Base-by-base conservation (phyloP, 2,113 vertebrate genomes). In the Onychorhynchus coronatus region DNA sequence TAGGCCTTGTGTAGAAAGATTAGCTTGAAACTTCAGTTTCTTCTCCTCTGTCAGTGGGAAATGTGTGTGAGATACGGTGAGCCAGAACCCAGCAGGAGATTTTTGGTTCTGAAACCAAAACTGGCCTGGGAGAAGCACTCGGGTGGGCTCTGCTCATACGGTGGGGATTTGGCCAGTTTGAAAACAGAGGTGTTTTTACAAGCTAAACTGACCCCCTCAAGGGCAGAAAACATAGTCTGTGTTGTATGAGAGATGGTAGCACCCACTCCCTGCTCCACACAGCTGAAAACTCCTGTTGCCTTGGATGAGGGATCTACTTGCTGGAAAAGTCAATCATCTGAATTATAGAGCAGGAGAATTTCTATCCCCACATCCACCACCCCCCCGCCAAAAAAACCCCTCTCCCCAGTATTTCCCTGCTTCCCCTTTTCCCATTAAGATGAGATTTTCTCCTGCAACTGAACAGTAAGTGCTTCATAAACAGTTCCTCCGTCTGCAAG, bases 401-500 rank as follows among this genome's bases (percentile, higher is more conserved):
- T 41, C 44, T 85, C 33, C 44, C 50, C 75, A 56, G 42, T 27
- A 50, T 97, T 98, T 97, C 79, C 92, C 80, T 94, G 94, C 90
- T 97, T 97, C 88, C 35, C 19, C 70, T 74, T 93, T 95, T 86
- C 86, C 95, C 67, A 80, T 96, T 95, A 96, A 97, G 94, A 95
- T 39, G 85, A 95, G 93, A 97, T 98, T 98, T 98, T 97, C 97
- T 95, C 88, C 97, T 97, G 97, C 97, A 95, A 96, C 96, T 78
- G 93, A 98, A 94, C 92, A 97, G 96, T 97, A 92, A 97, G 78
- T 93, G 97, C 97, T 97, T 97, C 97, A 94, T 98, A 98, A 98
- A 98, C 97, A 97, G 95, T 91, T 95, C 95, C 93, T 97, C 94
- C 30, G 33, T 96, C 96, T 98, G 97, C 97, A 95, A 98, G 97